A percentile compares a stretch with the other conserved stretches of the same genome.
These are phyloP conservation scores for Hystrix cristata DNA, from an alignment of 2,113 vertebrate species.

Conservation along the genomic window DNA sequence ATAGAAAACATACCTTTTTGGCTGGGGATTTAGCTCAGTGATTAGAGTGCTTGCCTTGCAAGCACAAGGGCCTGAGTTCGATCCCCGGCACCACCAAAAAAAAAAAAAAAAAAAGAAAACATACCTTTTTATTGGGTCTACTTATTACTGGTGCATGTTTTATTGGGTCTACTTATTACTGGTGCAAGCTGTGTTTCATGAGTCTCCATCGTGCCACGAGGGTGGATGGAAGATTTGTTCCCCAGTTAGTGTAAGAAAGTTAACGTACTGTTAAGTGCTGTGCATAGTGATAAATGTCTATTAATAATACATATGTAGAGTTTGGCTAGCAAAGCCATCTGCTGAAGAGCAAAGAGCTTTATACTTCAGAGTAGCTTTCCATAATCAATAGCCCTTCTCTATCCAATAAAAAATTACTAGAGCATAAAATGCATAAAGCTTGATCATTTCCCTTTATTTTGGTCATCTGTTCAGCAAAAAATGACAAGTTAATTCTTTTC, in stretches of 20 bases:
- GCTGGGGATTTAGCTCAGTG: no score
- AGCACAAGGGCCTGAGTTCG: no score
- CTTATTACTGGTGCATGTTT: no score
- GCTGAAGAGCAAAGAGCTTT: constrained; percentile 78
- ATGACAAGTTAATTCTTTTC: constrained; percentile 82
- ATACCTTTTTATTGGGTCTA: no score
- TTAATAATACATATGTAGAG: constrained; percentile 81
- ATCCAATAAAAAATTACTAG: constrained; percentile 85
- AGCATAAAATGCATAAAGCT: constrained; percentile 77
- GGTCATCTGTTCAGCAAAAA: constrained; percentile 76
- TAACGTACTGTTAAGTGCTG: constrained; percentile 72
- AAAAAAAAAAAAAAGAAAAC: no score
- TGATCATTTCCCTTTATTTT: constrained; percentile 82
- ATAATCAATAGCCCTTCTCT: constrained; percentile 86
- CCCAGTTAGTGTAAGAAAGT: constrained; percentile 69
- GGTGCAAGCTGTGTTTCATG: constrained; percentile 19
- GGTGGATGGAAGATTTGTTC: constrained; percentile 59
- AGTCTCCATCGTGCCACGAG: constrained; percentile 38
- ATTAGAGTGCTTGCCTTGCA: no score
- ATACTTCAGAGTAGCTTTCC: constrained; percentile 81
- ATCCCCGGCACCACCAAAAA: no score
- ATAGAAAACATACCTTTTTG: neutral
- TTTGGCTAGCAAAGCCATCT: constrained; percentile 74
- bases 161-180: constrained; percentile 19
- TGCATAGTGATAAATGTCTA: constrained; percentile 41